These are phyloP conservation scores for Anas georgica DNA, from an alignment of 2,797 vertebrate genomes.

Conservation along the genomic window DNA sequence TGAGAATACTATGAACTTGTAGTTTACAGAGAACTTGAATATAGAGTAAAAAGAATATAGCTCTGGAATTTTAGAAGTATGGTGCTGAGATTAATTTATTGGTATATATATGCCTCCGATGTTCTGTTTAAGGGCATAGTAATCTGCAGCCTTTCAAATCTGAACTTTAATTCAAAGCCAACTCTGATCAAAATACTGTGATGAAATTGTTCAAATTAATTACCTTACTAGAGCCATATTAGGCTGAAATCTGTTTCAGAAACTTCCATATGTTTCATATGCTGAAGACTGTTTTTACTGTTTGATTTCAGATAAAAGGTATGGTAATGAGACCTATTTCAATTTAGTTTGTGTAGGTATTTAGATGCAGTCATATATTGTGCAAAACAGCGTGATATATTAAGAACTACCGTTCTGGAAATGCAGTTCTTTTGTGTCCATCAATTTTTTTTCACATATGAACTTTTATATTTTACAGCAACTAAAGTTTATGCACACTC, in stretches of 20 bases:
- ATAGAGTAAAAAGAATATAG: background rate
- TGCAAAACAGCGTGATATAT: background rate
- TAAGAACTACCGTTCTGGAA: background rate
- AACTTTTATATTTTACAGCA: constrained; percentile 79
- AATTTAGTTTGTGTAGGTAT: background rate
- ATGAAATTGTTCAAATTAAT: background rate
- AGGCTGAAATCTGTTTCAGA: background rate
- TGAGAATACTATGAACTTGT: too few species aligned
- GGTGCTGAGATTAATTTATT: background rate
- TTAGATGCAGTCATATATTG: background rate
- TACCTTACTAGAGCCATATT: background rate
- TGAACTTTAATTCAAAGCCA: background rate
- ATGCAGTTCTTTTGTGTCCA: background rate
- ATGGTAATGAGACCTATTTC: background rate
- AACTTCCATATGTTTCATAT: background rate
- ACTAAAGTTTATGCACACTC: constrained; percentile 93
- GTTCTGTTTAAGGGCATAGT: background rate
- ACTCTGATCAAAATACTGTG: background rate
- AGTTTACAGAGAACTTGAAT: background rate
- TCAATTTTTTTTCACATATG: background rate
- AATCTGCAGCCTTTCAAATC: background rate
- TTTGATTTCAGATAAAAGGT: background rate
- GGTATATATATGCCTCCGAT: background rate
- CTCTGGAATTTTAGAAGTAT: background rate
- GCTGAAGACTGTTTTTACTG: background rate